Evolutionary conservation across 2,797 vertebrate genomes (phyloP).

Genomic region (Cyclura pinguis): DNA sequence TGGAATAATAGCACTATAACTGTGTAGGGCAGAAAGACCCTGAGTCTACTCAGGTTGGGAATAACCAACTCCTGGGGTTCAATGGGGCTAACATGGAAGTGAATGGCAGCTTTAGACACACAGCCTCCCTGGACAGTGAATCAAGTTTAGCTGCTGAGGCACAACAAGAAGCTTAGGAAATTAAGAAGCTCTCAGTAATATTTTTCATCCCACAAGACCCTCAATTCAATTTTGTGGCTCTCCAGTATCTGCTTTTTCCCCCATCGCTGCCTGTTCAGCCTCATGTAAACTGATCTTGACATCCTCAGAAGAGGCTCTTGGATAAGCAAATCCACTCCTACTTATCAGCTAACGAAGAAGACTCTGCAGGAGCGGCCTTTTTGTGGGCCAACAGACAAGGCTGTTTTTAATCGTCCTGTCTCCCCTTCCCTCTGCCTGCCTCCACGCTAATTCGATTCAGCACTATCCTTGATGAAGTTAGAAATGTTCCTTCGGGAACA

Average conservation of each 20-base stretch:
- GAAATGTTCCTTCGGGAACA: not conserved
- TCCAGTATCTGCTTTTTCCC: not conserved
- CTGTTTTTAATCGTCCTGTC: not conserved
- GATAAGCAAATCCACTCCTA: not conserved
- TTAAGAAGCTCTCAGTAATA: not conserved
- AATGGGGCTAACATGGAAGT: not conserved
- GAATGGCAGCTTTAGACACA: not conserved
- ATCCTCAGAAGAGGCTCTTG: not conserved
- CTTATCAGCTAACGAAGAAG: constrained; percentile 34
- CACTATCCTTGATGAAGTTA: not conserved
- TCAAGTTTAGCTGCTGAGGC: no score
- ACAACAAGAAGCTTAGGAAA: not conserved
- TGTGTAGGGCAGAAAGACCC: no score
- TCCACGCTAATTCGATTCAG: constrained; percentile 21
- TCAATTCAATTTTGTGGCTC: constrained; percentile 15
- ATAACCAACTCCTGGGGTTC: no score
- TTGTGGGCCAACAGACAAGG: not conserved
- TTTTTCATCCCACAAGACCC: not conserved
- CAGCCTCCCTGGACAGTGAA: not conserved
- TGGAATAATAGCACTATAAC: no score
- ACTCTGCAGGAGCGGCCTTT: not conserved
- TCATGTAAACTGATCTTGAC: constrained; percentile 28
- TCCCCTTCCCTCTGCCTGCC: not conserved
- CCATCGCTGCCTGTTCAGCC: constrained; percentile 4
- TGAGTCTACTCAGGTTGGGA: no score